phyloP scores from a whole-genome alignment of 2,797 vertebrate species.

The Microhierax caerulescens region DNA sequence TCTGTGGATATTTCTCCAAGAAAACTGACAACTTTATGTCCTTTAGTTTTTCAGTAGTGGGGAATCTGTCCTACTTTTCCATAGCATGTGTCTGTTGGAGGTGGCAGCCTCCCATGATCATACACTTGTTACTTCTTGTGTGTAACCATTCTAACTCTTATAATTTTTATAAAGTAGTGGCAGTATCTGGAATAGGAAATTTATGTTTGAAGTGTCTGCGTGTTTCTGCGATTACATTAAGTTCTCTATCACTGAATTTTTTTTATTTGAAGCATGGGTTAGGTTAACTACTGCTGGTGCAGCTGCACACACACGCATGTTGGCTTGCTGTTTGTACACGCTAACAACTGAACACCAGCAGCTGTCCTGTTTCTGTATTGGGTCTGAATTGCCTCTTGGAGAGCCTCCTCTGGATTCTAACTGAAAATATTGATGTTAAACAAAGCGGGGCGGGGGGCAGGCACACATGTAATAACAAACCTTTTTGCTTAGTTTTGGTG shows the following conservation, averaged over 20 bases:
- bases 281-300: neutral
- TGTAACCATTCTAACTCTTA: neutral
- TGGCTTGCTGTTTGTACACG: neutral
- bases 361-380: neutral
- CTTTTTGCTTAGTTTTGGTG: neutral
- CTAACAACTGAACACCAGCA: neutral
- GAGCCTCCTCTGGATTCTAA: neutral
- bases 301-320: neutral
- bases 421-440: neutral
- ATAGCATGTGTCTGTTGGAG: neutral
- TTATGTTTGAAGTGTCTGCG: neutral
- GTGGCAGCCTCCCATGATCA: neutral
- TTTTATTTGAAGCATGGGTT: neutral
- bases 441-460: accelerated
- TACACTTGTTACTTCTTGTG: neutral
- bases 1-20: neutral
- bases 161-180: neutral
- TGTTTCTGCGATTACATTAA: neutral
- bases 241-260: neutral
- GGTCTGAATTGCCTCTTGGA: neutral
- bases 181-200: neutral
- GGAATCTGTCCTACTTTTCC: neutral
- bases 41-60: neutral
- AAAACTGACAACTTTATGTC: neutral
- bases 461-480: neutral